Evolutionary conservation across 2,113 vertebrate species (phyloP).

Genomic region (Cyanoderma ruficeps): DNA sequence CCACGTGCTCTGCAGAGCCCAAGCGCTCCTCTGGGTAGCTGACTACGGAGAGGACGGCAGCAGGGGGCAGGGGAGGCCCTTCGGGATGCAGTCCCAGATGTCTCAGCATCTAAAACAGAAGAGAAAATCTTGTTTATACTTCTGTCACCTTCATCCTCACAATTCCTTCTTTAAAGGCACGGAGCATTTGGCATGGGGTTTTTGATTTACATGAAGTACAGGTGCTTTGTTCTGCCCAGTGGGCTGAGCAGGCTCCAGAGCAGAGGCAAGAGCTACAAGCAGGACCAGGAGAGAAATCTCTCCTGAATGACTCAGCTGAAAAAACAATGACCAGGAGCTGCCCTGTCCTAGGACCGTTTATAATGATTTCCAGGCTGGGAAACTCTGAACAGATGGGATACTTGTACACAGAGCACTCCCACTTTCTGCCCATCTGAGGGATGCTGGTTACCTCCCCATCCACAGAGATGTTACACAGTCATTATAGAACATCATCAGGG

Average conservation of each 20-base stretch:
- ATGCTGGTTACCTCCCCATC: background rate
- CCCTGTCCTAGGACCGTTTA: background rate
- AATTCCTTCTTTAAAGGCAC: background rate
- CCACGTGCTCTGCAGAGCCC: background rate
- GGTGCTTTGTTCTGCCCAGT: background rate
- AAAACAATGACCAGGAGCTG: background rate
- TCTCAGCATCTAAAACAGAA: slow-evolving; percentile 79
- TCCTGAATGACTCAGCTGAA: background rate
- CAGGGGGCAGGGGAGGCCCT: slow-evolving; percentile 76
- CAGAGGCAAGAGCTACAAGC: background rate
- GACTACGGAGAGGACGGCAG: slow-evolving; percentile 79
- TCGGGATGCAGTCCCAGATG: slow-evolving; percentile 78
- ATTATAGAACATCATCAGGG: background rate
- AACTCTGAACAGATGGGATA: background rate
- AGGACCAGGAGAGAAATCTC: background rate
- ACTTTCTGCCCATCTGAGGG: background rate
- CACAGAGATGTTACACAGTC: background rate
- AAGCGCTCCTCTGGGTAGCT: slow-evolving; percentile 73
- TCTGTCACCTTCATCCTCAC: background rate
- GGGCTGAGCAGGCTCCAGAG: background rate
- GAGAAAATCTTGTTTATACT: background rate
- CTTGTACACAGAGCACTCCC: background rate
- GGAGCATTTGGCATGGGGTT: background rate
- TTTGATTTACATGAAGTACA: background rate
- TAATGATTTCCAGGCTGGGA: background rate